These are phyloP conservation scores for Ficedula albicollis DNA, from an alignment of 2,797 vertebrate species.

Conservation along the genomic window DNA sequence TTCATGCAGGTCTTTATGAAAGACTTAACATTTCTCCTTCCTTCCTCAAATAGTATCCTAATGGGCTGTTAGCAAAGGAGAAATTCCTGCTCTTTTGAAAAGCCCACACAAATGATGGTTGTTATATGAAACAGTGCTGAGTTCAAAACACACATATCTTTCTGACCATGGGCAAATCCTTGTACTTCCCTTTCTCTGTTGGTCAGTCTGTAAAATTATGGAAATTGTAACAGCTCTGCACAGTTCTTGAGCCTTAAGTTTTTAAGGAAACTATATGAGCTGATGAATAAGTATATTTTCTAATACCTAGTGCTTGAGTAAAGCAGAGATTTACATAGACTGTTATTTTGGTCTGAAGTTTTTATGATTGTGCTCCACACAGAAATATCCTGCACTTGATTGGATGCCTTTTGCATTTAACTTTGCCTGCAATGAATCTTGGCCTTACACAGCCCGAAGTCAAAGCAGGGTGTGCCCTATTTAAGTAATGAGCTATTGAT, in stretches of 20 bases:
- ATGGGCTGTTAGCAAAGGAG: background rate
- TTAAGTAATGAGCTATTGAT: conserved; percentile 40
- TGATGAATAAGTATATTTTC: background rate
- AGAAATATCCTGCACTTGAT: background rate
- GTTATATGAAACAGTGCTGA: background rate
- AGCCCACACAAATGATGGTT: background rate
- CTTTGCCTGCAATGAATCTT: background rate
- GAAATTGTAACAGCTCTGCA: background rate
- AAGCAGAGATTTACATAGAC: background rate
- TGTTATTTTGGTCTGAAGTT: background rate
- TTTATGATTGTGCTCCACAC: background rate
- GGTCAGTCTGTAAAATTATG: background rate
- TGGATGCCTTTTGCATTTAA: background rate
- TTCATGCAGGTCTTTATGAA: background rate
- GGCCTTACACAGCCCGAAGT: background rate
- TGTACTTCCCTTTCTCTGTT: background rate
- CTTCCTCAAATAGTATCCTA: background rate
- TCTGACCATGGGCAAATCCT: background rate
- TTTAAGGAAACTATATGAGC: background rate
- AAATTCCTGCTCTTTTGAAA: background rate
- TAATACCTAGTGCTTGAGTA: background rate
- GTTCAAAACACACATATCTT: background rate
- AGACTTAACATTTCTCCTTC: background rate
- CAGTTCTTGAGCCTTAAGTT: background rate
- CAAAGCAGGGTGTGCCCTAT: background rate